Percentiles rank a stretch among this genome's conserved stretches.
These are phyloP conservation scores for Sarcophaga variegata DNA, from an alignment of 2,888 invertebrate genomes.

Conservation along the genomic window DNA sequence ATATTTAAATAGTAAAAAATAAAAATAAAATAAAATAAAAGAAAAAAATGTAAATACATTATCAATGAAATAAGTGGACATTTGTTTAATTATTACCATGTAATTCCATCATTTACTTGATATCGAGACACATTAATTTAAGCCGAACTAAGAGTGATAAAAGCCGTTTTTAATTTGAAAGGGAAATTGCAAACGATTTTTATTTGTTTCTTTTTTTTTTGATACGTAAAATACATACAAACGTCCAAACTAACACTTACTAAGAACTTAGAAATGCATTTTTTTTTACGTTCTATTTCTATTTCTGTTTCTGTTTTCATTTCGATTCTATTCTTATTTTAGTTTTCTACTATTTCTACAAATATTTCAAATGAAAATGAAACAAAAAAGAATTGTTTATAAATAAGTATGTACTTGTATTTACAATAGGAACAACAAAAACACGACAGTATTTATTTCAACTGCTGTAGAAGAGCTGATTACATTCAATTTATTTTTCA, in stretches of 20 bases:
- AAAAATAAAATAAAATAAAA: not conserved
- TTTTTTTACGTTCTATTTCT: too few relatives aligned
- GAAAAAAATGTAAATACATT: not conserved
- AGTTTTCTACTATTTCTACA: too few relatives aligned
- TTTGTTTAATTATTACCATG: conserved; percentile 24
- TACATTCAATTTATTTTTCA: conserved; percentile 18
- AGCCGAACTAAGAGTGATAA: conserved; percentile 6
- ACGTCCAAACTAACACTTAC: too few relatives aligned
- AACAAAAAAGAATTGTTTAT: conserved; percentile 15
- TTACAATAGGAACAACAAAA: conserved; percentile 24
- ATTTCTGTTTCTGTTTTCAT: too few relatives aligned
- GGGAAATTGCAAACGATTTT: not conserved
- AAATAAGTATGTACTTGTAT: conserved; percentile 7
- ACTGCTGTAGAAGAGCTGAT: conserved; percentile 36
- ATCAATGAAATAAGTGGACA: conserved; percentile 17
- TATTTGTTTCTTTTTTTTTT: conserved; percentile 6
- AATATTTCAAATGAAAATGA: not conserved
- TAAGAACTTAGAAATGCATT: too few relatives aligned
- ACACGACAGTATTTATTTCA: conserved; percentile 19
- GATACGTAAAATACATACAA: not conserved
- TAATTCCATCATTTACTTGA: conserved; percentile 58
- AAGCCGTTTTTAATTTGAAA: conserved; percentile 13
- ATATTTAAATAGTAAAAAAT: too few relatives aligned
- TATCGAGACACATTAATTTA: conserved; percentile 57
- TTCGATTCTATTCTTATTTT: too few relatives aligned